Evolutionary conservation across 2,888 invertebrate species (phyloP).

Genomic region (Gymnosoma rotundatum): DNA sequence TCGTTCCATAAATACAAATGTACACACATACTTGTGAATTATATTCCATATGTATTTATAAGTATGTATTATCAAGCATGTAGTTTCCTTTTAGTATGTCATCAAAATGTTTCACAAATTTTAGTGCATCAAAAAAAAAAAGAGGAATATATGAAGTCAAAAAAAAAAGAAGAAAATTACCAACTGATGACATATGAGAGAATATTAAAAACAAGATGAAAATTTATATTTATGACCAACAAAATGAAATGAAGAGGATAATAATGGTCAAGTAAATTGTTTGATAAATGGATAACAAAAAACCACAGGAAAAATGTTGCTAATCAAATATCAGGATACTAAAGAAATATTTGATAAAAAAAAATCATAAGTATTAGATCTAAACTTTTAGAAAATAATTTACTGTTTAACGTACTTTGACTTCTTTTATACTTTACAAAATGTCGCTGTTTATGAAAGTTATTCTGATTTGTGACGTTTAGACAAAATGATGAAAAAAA

Average conservation of each 20-base stretch:
- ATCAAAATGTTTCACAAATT: conserved; percentile 63
- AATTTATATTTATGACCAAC: conserved; percentile 71
- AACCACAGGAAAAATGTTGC: conserved; percentile 39
- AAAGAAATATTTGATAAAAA: not conserved
- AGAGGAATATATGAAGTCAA: conserved; percentile 11
- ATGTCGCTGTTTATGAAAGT: no score
- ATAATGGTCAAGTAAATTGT: conserved; percentile 68
- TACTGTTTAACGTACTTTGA: no score
- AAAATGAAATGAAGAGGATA: conserved; percentile 63
- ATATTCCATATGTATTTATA: not conserved
- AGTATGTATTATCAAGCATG: not conserved
- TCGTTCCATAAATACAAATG: not conserved
- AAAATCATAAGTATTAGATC: conserved; percentile 3
- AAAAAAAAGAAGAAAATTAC: conserved; percentile 63
- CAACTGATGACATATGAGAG: conserved; percentile 72
- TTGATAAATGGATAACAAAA: conserved; percentile 56
- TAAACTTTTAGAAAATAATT: no score
- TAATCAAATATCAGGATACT: conserved; percentile 36
- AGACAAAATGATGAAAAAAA: not conserved
- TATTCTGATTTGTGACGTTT: no score
- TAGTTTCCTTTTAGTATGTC: conserved; percentile 31
- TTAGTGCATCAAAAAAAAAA: conserved; percentile 5
- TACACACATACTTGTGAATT: not conserved
- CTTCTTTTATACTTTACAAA: no score
- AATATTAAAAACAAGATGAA: conserved; percentile 70